phyloP scores from a whole-genome alignment of 2,888 invertebrate genomes.

The Drosophila birchii region DNA sequence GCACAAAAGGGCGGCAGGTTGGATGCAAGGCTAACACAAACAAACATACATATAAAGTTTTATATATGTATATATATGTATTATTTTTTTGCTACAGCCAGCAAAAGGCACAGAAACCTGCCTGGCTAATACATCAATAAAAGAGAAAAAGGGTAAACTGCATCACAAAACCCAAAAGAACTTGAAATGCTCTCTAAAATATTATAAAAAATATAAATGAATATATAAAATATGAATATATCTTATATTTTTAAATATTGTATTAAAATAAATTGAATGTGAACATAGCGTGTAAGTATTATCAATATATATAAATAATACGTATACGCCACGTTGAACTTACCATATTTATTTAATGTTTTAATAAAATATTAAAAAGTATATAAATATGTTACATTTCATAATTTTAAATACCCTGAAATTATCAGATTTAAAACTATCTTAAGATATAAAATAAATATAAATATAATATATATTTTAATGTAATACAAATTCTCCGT shows the following conservation, averaged over 20 bases:
- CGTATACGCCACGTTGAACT: background rate
- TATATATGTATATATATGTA: constrained; percentile 35
- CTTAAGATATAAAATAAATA: too few relatives aligned
- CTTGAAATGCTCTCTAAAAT: constrained; percentile 4
- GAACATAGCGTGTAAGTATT: too few relatives aligned
- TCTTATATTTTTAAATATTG: too few relatives aligned
- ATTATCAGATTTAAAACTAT: too few relatives aligned
- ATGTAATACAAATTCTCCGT: too few relatives aligned
- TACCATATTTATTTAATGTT: background rate
- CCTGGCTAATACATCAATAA: constrained; percentile 71
- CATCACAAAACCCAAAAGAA: fast-evolving
- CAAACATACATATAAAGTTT: constrained; percentile 34
- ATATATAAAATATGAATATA: too few relatives aligned
- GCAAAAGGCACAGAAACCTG: constrained; percentile 37
- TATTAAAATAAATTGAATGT: too few relatives aligned
- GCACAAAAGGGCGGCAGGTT: background rate
- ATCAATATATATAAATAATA: background rate
- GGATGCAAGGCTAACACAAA: constrained; percentile 10
- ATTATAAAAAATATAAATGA: background rate
- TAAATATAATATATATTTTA: too few relatives aligned
- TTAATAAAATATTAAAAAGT: background rate
- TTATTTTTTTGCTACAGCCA: constrained; percentile 31
- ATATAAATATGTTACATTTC: background rate
- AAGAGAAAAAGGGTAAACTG: constrained; percentile 56
- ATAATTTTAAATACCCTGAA: too few relatives aligned